Evolutionary conservation across 2,113 vertebrate genomes (phyloP), one percentile per base, ranked within the genome.

Genomic region (Nothocercus julius): DNA sequence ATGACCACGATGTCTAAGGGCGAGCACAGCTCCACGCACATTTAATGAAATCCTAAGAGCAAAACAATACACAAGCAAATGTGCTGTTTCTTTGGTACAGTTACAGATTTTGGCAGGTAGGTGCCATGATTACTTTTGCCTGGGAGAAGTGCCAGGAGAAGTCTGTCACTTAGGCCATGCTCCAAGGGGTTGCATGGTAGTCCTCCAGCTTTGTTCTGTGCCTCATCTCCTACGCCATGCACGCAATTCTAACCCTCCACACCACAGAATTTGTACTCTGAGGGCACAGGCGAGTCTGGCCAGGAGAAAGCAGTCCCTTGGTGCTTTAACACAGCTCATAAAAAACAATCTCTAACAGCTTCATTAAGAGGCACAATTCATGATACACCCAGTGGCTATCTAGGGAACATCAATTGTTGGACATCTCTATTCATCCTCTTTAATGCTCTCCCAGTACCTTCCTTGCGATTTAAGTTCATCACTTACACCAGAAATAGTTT

Each of bases 11-110:
- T 25, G 13, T 12, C 5, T 5, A 21, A 30, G 30, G 1, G 2
- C 11, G 12, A 62, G n/a, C 30, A 18, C 1, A 1, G 36, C 42
- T 13, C 24, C 25, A 15, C 2, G 8, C 1, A 10, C 28, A 3
- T 32, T 44, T 54, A 34, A 18, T 67, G 13, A 22, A 5, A 14
- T 68, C 28, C 42, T 54, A 42, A 38, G 53, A 34, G 11, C n/a
- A 58, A 90, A 54, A 7, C 28, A 8, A 47, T 20, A 3, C 0
- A 0, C 0, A 7, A 47, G 21, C 36, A 58, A 10, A 20, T 13
- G 47, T 5, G 4, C 40, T 1, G 3, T 51, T 61, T 81, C 15
- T 25, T 78, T 8, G 4, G 24, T 68, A 5, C 3, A 5, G 3
- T 32, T 59, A 32, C 8, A 27, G 13, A 9, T 20, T 32, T 61